Percentiles rank a stretch among this genome's conserved stretches.
These are phyloP conservation scores for Scylla paramamosain DNA, from an alignment of 1,140 invertebrate genomes.

Conservation along the genomic window DNA sequence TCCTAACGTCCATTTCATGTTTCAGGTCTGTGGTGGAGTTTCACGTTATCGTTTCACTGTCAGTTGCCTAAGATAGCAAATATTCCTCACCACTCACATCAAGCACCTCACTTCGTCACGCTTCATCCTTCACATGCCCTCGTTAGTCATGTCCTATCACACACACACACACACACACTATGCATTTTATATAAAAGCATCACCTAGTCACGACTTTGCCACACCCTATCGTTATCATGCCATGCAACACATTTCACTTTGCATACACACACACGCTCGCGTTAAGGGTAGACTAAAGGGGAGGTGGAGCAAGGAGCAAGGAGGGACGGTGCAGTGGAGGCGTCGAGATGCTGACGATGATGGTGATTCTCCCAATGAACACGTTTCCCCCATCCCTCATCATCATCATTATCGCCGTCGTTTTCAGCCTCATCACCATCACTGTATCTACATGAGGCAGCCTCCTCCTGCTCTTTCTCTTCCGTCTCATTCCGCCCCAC, in stretches of 20 bases:
- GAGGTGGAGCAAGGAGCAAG: neutral
- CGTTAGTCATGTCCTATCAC: neutral
- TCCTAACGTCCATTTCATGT: neutral
- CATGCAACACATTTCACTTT: constrained; percentile 3
- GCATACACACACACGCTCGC: neutral
- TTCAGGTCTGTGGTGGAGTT: neutral
- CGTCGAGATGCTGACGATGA: neutral
- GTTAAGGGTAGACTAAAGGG: neutral
- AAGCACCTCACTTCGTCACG: neutral
- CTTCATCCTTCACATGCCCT: neutral
- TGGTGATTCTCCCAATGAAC: neutral
- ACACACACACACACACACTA: neutral
- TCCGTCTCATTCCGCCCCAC: no score
- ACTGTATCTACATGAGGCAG: neutral
- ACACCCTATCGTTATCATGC: neutral
- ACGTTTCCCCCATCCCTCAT: neutral
- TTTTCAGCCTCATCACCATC: neutral
- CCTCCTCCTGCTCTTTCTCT: neutral
- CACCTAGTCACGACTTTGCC: neutral
- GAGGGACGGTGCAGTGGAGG: neutral
- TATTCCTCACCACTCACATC: neutral
- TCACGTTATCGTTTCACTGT: neutral
- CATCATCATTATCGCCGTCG: neutral
- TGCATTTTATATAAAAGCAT: neutral
- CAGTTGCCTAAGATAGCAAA: neutral